Conservation (phyloP, 1,140 invertebrate genomes). For the Plectrocnemia conspersa region DNA sequence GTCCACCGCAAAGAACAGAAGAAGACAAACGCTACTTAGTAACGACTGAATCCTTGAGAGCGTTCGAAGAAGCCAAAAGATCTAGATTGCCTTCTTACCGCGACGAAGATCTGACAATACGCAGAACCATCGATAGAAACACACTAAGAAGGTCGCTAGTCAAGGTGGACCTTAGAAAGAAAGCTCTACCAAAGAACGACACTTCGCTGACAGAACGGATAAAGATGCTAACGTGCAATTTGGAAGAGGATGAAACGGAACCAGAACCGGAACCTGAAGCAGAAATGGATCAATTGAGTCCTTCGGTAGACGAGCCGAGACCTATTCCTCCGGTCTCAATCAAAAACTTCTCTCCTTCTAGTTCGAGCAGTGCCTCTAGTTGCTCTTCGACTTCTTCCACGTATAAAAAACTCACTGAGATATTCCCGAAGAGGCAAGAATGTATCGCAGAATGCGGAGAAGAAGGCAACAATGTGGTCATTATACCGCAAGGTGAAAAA, state of each 20-base stretch:
- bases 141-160: conserved; percentile 65
- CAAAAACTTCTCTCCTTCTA: conserved; percentile 53
- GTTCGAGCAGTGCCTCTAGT: conserved; percentile 48
- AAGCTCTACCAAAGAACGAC: conserved; percentile 51
- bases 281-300: conserved; percentile 36
- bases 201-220: conserved; percentile 74
- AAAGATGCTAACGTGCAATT: conserved; percentile 73
- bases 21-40: conserved; percentile 53
- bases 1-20: conserved; percentile 50
- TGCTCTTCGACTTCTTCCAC: conserved; percentile 54
- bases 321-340: conserved; percentile 44
- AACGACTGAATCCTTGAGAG: conserved; percentile 58
- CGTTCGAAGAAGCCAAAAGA: conserved; percentile 62
- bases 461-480: conserved; percentile 41
- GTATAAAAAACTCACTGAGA: conserved; percentile 64
- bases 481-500: conserved; percentile 41
- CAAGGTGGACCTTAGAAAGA: conserved; percentile 56
- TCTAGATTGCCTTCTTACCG: conserved; percentile 48
- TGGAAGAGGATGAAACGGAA: conserved; percentile 59
- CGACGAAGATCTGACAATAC: conserved; percentile 54
- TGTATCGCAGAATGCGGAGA: conserved; percentile 44
- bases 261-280: conserved; percentile 22
- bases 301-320: conserved; percentile 30
- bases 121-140: conserved; percentile 67
- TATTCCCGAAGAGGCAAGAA: conserved; percentile 54